Base-by-base conservation (phyloP, 23 tunicate species). In the Halocynthia aurantium region DNA sequence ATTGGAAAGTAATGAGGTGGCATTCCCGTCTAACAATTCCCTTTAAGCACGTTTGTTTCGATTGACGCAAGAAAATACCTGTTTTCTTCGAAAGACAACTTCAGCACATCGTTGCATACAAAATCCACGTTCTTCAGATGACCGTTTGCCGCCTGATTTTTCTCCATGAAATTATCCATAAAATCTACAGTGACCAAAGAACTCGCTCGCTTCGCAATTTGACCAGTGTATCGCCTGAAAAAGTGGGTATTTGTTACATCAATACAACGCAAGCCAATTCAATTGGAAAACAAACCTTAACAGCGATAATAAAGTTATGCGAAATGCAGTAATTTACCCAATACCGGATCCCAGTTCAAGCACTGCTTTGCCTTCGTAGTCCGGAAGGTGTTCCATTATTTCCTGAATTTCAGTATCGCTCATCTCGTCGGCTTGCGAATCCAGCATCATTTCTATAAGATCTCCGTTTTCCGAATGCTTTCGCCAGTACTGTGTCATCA, bases 311-410 rank as follows among this genome's bases (percentile, higher is more conserved):
- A 31, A 31, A 31, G 44, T 31, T 31, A 31, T 31, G 44, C 44
- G n/a, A 31, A 31, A 31, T 31, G 44, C 44, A 31, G 18, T 68
- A 1, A 68, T 22, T 10, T 80, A 80, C 83, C 83, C 83, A 8
- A 80, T 80, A 5, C 83, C 83, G 10, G 83, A 77, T 68, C 83
- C 83, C 8, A 80, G 57, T 62, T 80, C 83, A 0, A 80, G 83
- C 18, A 80, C 73, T 15, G 15, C 54, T 67, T 54, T 57, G 8
- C 52, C 52, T 15, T 53, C 76, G 52, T 50, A 68, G 8, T 68
- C 50, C 20, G 83, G 83, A 0, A 80, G 17, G 56, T 21, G 19
- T 7, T 19, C 15, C 19, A 80, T 21, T 5, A 80, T 80, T 52
- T 80, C 83, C 5, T 68, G 49, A 8, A 69, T 80, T 67, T 80